phyloP scores from a whole-genome alignment of 2,888 invertebrate genomes.

The Drosophila recens region DNA sequence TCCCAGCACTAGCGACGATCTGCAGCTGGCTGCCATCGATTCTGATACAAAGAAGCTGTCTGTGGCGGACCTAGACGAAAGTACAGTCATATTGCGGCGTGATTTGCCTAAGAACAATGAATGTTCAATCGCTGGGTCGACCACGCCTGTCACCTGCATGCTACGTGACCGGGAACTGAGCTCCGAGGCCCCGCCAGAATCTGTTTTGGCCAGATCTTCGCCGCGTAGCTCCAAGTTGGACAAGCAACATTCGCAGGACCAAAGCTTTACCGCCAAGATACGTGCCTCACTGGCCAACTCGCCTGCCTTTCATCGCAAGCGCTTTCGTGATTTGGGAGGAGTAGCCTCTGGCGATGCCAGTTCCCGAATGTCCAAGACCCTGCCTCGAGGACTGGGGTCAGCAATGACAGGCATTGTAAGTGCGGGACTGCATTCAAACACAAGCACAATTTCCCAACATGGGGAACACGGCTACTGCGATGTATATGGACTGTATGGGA shows the following conservation, averaged over 20 bases:
- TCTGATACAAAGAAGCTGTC: slow-evolving; percentile 81
- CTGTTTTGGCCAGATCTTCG: slow-evolving; percentile 49
- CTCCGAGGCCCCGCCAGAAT: background rate
- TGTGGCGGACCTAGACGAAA: slow-evolving; percentile 83
- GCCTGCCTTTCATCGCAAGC: slow-evolving; percentile 88
- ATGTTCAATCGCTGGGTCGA: slow-evolving; percentile 38
- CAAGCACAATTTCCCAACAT: slow-evolving; percentile 87
- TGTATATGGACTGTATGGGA: slow-evolving; percentile 95
- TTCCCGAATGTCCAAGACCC: slow-evolving; percentile 90
- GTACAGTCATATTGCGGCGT: slow-evolving; percentile 78
- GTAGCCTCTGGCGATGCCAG: slow-evolving; percentile 82
- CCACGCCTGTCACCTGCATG: background rate
- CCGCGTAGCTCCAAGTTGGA: slow-evolving; percentile 87
- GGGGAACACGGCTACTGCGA: slow-evolving; percentile 90
- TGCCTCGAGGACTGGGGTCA: slow-evolving; percentile 89
- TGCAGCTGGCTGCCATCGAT: slow-evolving; percentile 83
- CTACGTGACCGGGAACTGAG: slow-evolving; percentile 1
- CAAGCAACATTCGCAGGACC: slow-evolving; percentile 88
- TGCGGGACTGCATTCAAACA: slow-evolving; percentile 85
- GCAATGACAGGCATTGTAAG: slow-evolving; percentile 72
- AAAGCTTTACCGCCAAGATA: slow-evolving; percentile 87
- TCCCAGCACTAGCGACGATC: slow-evolving; percentile 82
- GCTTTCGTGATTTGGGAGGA: slow-evolving; percentile 85
- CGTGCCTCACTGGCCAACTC: slow-evolving; percentile 88
- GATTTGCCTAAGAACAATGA: slow-evolving; percentile 74